Evolutionary conservation across 2,888 invertebrate species (phyloP), one percentile per base, ranked within the genome.

Genomic region (Cerceris rybyensis): DNA sequence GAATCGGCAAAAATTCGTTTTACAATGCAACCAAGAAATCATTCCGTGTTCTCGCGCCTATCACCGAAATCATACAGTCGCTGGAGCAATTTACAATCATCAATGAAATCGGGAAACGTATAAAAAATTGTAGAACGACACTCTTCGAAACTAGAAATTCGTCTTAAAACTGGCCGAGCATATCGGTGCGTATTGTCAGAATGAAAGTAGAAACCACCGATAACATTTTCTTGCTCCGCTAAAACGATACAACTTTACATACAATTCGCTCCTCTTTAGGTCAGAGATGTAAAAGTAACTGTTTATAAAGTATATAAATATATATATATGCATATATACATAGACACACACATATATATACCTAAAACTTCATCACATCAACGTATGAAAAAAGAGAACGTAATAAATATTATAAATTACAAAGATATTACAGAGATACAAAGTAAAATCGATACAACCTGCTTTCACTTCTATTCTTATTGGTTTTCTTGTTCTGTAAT

Each of bases 371-470:
- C 84, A 88, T 88, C 84, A 85, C 83, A 84, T 83, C 80, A 85
- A 86, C 78, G 79, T 84, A 82, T 82, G 81, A 86, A 86, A 88
- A 88, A 88, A 86, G 87, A 87, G n/a, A 88, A 84, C 75, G 78
- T 86, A 85, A 88, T 89, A 87, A 88, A 88, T 88, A 89, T 84
- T 82, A 88, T 88, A 86, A 87, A 87, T 87, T 84, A 28, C 28
- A 28, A 28, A 28, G 28, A 28, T 28, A 28, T 28, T 85, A 86
- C 78, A 84, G 63, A 83, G 82, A 63, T 84, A 81, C 81, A 81
- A 84, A 86, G 72, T 82, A 82, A 87, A 84, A 52, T 70, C 72
- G 77, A 80, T 85, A 85, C 70, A 87, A 77, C 76, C 80, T 84
- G 64, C 41, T 75, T 63, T 68, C 57, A 52, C 77, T 50, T 85